A percentile compares a stretch with the other conserved stretches of the same genome.
These are phyloP conservation scores for Drosophila paramelanica DNA, from an alignment of 2,888 invertebrate species.

Conservation along the genomic window DNA sequence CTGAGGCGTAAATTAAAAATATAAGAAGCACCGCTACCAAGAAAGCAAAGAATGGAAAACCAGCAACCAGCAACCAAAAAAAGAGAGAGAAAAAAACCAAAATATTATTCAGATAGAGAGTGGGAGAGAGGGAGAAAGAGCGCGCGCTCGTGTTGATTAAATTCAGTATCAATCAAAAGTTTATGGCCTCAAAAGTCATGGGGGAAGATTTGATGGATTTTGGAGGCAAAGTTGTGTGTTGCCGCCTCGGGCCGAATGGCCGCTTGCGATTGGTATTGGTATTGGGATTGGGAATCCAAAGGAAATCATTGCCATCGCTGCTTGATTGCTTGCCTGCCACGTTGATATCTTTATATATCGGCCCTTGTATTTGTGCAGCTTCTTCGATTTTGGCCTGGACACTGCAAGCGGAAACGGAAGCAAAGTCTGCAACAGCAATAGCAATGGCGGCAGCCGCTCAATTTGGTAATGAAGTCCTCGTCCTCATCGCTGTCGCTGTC, in stretches of 20 bases:
- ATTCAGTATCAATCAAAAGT: constrained; percentile 81
- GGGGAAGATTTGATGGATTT: constrained; percentile 73
- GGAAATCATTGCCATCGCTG: constrained; percentile 66
- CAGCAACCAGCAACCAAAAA: neutral
- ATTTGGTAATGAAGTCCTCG: constrained; percentile 79
- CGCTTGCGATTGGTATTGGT: constrained; percentile 25
- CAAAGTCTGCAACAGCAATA: constrained; percentile 62
- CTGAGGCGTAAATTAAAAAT: constrained; percentile 79
- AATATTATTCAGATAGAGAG: constrained; percentile 12
- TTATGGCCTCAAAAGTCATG: constrained; percentile 80
- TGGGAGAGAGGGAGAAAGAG: constrained; percentile 7
- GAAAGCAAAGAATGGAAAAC: constrained; percentile 22
- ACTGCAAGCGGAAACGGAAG: constrained; percentile 78
- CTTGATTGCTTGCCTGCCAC: constrained; percentile 74
- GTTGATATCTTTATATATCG: constrained; percentile 70
- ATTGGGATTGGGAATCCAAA: constrained; percentile 51
- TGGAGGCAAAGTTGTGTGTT: constrained; percentile 53
- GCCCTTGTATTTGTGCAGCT: constrained; percentile 73
- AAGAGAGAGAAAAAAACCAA: constrained; percentile 5
- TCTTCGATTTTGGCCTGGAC: constrained; percentile 52
- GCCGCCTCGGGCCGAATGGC: constrained; percentile 51
- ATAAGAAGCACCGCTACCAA: constrained; percentile 47
- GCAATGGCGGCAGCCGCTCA: constrained; percentile 72
- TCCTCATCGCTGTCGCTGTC: constrained; percentile 30
- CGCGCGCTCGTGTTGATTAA: constrained; percentile 76